A percentile compares a stretch with the other conserved stretches of the same genome.
Evolutionary conservation across 2,888 invertebrate species (phyloP).

Genomic region (Xanthorhoe designata): DNA sequence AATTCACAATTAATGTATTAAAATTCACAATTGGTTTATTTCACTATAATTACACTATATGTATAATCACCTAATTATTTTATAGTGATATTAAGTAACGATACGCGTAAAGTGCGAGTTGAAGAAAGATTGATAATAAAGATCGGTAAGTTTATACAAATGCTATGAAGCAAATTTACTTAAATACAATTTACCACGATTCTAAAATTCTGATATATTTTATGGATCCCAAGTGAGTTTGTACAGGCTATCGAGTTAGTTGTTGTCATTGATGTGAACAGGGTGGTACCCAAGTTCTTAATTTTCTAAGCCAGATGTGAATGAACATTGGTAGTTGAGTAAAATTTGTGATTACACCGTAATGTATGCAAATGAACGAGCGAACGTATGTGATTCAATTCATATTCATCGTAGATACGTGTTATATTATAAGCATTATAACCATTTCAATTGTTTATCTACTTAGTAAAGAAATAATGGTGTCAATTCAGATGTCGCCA

Average conservation of each 20-base stretch:
- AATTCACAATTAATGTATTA: no score
- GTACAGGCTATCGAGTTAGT: conserved; percentile 47
- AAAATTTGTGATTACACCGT: conserved; percentile 40
- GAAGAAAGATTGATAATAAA: conserved; percentile 97
- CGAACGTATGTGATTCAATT: conserved; percentile 41
- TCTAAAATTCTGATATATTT: conserved; percentile 4
- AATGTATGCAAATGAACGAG: conserved; percentile 42
- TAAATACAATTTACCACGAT: conserved; percentile 21
- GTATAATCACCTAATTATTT: no score
- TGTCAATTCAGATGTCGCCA: no score
- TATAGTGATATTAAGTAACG: no score
- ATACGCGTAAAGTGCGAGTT: conserved; percentile 95
- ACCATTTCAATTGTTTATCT: no score
- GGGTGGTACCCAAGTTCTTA: conserved; percentile 72
- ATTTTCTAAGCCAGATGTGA: conserved; percentile 60
- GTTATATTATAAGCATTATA: no score
- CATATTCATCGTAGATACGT: no score
- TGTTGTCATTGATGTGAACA: conserved; percentile 80
- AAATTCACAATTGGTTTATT: no score
- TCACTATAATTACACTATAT: no score
- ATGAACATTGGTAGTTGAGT: conserved; percentile 57
- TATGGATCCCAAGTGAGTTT: not conserved
- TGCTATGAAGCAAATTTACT: conserved; percentile 38
- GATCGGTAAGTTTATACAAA: conserved; percentile 90
- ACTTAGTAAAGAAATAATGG: no score